Evolutionary conservation across 2,797 vertebrate species (phyloP).

Genomic region (Hydrolagus colliei): DNA sequence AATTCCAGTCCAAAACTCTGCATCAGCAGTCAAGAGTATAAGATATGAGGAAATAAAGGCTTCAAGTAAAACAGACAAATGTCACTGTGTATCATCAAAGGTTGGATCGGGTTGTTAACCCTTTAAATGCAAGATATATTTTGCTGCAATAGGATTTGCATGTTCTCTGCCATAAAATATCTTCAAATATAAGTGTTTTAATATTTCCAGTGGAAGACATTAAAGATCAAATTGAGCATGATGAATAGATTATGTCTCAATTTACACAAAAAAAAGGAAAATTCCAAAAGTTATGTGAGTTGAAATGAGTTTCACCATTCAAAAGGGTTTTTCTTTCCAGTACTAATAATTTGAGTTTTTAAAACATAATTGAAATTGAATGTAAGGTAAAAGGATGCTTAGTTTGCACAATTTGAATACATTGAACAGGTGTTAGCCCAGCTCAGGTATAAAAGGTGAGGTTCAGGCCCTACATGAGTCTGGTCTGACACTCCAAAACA

Average conservation of each 20-base stretch:
- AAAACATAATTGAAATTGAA: no score
- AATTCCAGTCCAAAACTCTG: background rate
- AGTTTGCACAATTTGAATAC: no score
- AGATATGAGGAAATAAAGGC: background rate
- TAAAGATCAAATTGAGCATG: background rate
- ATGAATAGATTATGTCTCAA: background rate
- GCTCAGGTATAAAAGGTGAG: no score
- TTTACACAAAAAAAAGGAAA: background rate
- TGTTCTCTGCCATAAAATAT: background rate
- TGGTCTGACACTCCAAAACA: no score
- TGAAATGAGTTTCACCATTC: background rate
- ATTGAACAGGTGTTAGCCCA: no score
- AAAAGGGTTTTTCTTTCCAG: no score
- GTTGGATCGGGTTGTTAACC: no score
- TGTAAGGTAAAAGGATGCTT: no score
- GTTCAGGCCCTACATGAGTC: no score
- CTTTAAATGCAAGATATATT: background rate
- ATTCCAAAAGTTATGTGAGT: background rate
- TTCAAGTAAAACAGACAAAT: background rate
- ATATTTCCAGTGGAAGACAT: background rate
- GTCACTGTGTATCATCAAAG: background rate
- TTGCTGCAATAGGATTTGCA: background rate
- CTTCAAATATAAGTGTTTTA: background rate
- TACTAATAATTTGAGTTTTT: no score
- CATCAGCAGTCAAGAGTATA: background rate